Evolutionary conservation across 2,888 invertebrate genomes (phyloP), one percentile per base, ranked within the genome.

Genomic region (Epistrophella euchroma): DNA sequence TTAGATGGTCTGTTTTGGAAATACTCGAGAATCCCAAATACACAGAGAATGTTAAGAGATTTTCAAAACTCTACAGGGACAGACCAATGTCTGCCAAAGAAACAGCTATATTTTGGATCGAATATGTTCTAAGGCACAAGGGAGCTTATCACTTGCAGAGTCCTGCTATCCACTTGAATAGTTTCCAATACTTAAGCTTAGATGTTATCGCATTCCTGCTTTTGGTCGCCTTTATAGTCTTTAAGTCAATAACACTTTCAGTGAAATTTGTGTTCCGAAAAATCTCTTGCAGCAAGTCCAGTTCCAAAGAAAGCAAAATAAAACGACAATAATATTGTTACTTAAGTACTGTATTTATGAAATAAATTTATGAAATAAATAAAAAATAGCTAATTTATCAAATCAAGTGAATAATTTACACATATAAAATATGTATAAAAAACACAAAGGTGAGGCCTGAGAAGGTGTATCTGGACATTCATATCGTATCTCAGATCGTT

Each of bases 61-160:
- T 93, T 7, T 93, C 94, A 0, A 78, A 62, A 2, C 90, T 93
- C 60, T 94, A 93, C 87, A 93, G 91, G 84, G 94, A 94, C 88
- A 92, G 94, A 58, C 94, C 94, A 0, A 90, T 93, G 90, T 91
- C 89, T 32, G 92, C 94, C 0, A 89, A 93, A 47, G 93, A 94
- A 56, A 93, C 93, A 0, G 94, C 94, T 0, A 91, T 93, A 80
- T 94, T 90, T 90, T 94, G 94, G 94, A 92, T 94, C 11, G 94
- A 94, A 87, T 94, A 94, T 88, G 93, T 94, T 1, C 91, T 94
- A 4, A 92, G 94, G 68, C 91, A 94, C 89, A 93, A 93, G 72
- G 94, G 94, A n/a, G 94, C 94, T 0, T 89, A 91, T 1, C 93
- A 92, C 77, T 92, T 94, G 88, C 94, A 93, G 86, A 94, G 93